Evolutionary conservation across 2,113 vertebrate species (phyloP).

Genomic region (Vanacampus margaritifer): DNA sequence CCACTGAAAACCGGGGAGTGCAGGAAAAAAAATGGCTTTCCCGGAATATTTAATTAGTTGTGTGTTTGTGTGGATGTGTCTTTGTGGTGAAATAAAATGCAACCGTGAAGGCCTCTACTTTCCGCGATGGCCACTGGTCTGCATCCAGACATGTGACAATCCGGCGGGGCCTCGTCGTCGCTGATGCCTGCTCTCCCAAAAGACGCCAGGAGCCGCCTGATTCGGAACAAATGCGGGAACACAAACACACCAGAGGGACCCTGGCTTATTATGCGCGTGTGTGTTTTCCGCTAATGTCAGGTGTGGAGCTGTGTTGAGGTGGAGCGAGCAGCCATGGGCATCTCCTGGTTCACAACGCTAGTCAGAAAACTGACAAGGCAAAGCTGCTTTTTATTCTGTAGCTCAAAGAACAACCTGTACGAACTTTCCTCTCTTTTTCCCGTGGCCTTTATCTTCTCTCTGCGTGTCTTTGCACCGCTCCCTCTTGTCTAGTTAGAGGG

Average conservation of each 20-base stretch:
- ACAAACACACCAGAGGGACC: constrained; percentile 61
- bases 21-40: constrained; percentile 26
- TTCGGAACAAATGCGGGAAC: constrained; percentile 72
- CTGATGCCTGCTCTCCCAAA: constrained; percentile 53
- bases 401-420: constrained; percentile 47
- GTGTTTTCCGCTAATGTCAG: constrained; percentile 41
- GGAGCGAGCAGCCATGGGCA: constrained; percentile 64
- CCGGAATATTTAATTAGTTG: constrained; percentile 47
- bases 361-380: constrained; percentile 76
- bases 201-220: constrained; percentile 62
- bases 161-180: constrained; percentile 51
- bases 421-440: constrained; percentile 25
- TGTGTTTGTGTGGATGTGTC: constrained; percentile 14
- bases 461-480: constrained; percentile 30
- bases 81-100: constrained; percentile 42
- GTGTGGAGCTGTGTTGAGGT: constrained; percentile 58
- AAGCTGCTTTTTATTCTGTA: constrained; percentile 61
- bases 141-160: constrained; percentile 72
- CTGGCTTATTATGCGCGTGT: constrained; percentile 14
- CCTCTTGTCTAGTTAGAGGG: constrained; percentile 62
- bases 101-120: constrained; percentile 48
- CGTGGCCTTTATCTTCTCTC: constrained; percentile 16
- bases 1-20: constrained; percentile 34
- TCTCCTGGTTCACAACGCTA: constrained; percentile 65
- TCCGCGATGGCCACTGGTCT: constrained; percentile 53